Base-by-base conservation (phyloP, 2,113 vertebrate genomes). In the Alethe castanea region DNA sequence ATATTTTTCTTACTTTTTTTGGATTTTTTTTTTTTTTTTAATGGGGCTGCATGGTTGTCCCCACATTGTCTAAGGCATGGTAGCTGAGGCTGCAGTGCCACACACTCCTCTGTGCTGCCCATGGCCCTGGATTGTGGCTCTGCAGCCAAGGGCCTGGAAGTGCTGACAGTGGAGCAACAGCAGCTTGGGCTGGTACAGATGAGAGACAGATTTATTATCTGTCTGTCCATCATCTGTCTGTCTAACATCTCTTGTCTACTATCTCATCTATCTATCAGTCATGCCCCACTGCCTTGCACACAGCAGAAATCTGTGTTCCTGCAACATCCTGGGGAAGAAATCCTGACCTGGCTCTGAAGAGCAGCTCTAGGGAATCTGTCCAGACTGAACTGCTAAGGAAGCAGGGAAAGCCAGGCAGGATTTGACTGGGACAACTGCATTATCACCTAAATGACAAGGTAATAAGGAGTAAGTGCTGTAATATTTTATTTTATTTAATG, bases 21-120 rank as follows among this genome's bases (percentile, higher is more conserved):
- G 72, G 31, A 15, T 38, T 62, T 29, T 65, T 62, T 28, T 65
- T 35, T 28, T 81, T 56, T 60, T 45, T 40, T 40, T 40, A 40
- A 44, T 50, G 22, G 33, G 35, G 42, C 67, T 56, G 65, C 25
- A 38, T 15, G 17, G 29, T 16, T 77, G 44, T 16, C 24, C n/a
- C 28, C 18, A 24, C 9, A 3, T 19, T 38, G 23, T 26, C 26
- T 9, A 8, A 45, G n/a, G 54, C 24, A 12, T 0, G 2, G 31
- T 3, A 23, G 42, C 9, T 59, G 53, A 66, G 47, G 24, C 20
- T 24, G 42, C 35, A 77, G 44, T 22, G 42, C 23, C 19, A 54
- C 33, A 16, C 3, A 6, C 19, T n/a, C 14, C 47, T 38, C 24
- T 12, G n/a, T 36, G 28, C 54, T 44, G 11, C 7, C 42, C 56